Evolutionary conservation across 2,888 invertebrate genomes (phyloP).

Genomic region (Caenorhabditis uteleia): DNA sequence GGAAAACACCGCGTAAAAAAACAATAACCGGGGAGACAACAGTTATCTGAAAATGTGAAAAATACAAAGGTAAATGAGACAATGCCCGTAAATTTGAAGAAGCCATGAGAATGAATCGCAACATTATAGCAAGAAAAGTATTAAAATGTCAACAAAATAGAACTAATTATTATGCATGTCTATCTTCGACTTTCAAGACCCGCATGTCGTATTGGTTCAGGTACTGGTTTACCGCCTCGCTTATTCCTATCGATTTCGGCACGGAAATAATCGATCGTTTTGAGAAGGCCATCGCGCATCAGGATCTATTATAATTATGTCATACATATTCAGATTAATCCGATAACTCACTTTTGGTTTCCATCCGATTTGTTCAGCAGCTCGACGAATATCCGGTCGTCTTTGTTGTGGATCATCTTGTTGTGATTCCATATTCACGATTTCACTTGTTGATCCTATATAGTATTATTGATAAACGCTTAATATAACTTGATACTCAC

Average conservation of each 20-base stretch:
- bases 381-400: conserved; percentile 89
- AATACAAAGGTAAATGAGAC: not conserved
- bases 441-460: conserved; percentile 82
- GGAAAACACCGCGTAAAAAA: too few relatives aligned
- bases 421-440: conserved; percentile 84
- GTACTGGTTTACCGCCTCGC: conserved; percentile 31
- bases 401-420: conserved; percentile 95
- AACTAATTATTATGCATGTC: not conserved
- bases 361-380: conserved; percentile 86
- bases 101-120: not conserved
- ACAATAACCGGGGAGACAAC: too few relatives aligned
- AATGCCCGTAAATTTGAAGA: not conserved
- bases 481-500: conserved; percentile 64
- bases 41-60: too few relatives aligned
- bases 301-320: conserved; percentile 77
- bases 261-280: conserved; percentile 91
- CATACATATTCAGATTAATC: not conserved
- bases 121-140: not conserved
- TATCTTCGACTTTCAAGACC: conserved; percentile 32
- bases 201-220: conserved; percentile 13
- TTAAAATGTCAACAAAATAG: too few relatives aligned
- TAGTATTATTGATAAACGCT: too few relatives aligned
- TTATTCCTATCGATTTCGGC: conserved; percentile 78
- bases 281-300: conserved; percentile 84
- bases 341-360: conserved; percentile 82